Percentiles rank a stretch among this genome's conserved stretches.
Evolutionary conservation across 1,140 invertebrate species (phyloP).

Genomic region (Limonius californicus): DNA sequence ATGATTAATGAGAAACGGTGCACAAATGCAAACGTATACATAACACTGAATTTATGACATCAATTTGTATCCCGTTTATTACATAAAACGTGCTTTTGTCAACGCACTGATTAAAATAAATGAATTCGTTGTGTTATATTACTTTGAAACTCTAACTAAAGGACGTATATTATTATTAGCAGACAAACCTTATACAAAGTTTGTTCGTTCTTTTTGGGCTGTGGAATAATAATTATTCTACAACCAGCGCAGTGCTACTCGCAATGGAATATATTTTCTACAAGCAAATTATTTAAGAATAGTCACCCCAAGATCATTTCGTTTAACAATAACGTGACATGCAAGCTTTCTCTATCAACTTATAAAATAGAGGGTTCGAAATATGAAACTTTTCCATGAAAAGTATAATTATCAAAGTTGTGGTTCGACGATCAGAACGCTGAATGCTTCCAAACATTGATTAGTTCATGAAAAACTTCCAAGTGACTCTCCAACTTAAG

Average conservation of each 20-base stretch:
- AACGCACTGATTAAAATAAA: constrained; percentile 11
- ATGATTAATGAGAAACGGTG: constrained; percentile 4
- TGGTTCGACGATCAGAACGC: constrained; percentile 23
- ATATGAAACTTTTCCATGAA: constrained; percentile 5
- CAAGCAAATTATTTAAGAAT: neutral
- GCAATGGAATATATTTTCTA: too few relatives aligned
- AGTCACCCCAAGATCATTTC: neutral
- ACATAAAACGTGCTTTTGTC: constrained; percentile 8
- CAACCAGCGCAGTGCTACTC: too few relatives aligned
- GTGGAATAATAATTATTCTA: too few relatives aligned
- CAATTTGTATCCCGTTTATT: constrained; percentile 12
- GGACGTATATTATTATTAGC: neutral
- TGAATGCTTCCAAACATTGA: constrained; percentile 32
- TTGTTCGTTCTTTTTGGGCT: too few relatives aligned
- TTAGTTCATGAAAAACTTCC: constrained; percentile 37
- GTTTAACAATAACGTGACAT: neutral
- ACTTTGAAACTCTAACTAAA: neutral
- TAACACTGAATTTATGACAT: constrained; percentile 3
- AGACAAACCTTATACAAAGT: neutral
- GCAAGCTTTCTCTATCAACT: too few relatives aligned
- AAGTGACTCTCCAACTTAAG: constrained; percentile 33
- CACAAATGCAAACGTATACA: constrained; percentile 6
- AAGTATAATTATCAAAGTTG: constrained; percentile 37
- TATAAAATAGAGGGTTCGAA: neutral
- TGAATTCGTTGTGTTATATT: neutral